Evolutionary conservation across 2,113 vertebrate species (phyloP).

Genomic region (Vicugna pacos): DNA sequence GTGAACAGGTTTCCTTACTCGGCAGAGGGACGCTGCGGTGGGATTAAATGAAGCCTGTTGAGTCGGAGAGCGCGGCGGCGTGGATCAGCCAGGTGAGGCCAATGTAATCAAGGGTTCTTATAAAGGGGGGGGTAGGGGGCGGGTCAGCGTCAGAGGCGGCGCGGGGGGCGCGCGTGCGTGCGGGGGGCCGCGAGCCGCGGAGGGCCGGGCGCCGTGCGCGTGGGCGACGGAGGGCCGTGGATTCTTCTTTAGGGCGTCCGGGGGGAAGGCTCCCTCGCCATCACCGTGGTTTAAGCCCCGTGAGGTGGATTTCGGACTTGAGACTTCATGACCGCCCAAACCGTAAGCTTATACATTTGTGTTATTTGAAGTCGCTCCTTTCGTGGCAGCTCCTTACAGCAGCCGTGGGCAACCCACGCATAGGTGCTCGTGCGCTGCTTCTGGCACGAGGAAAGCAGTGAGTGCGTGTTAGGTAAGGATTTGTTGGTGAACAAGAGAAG

Average conservation of each 20-base stretch:
- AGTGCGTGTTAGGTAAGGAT: neutral
- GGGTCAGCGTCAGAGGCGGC: neutral
- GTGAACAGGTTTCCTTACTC: neutral
- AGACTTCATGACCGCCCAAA: neutral
- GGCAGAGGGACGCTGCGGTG: neutral
- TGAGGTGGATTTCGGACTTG: neutral
- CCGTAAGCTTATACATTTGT: neutral
- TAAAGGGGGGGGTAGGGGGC: neutral
- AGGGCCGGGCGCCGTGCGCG: too few relatives aligned
- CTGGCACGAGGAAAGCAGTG: neutral
- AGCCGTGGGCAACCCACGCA: neutral
- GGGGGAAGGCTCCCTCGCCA: neutral
- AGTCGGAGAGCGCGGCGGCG: fast-evolving
- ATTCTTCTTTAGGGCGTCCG: neutral
- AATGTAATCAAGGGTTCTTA: neutral
- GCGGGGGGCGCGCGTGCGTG: too few relatives aligned
- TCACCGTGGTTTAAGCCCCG: neutral
- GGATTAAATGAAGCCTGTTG: neutral
- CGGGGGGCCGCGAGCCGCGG: neutral
- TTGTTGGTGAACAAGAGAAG: neutral
- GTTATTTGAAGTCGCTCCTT: neutral
- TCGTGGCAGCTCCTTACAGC: neutral
- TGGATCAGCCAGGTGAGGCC: neutral
- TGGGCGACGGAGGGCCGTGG: neutral
- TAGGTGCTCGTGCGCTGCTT: neutral